phyloP scores from a whole-genome alignment of 2,113 vertebrate genomes.

The Phalacrocorax brasilianus region DNA sequence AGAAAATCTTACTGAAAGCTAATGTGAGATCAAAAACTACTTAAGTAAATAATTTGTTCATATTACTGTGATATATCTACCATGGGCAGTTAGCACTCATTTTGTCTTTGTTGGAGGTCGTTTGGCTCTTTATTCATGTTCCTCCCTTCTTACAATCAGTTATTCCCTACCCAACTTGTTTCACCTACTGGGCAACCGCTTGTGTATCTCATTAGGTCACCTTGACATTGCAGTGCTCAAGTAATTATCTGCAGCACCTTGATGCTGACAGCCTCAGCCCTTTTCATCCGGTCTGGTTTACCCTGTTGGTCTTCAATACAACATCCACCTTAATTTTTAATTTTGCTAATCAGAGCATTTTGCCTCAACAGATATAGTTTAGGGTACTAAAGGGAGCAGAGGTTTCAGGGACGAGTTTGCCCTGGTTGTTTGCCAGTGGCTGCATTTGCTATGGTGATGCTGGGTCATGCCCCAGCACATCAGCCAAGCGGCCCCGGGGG shows the following conservation, averaged over 20 bases:
- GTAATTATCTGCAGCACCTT: neutral
- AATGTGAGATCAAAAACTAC: neutral
- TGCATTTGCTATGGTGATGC: neutral
- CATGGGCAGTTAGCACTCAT: too few species aligned
- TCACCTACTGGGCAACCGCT: neutral
- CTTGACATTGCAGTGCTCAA: fast-evolving
- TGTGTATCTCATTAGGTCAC: neutral
- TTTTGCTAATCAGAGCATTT: neutral
- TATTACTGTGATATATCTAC: neutral
- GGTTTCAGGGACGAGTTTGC: neutral
- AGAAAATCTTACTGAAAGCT: neutral
- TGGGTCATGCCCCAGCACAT: neutral
- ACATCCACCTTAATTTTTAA: neutral
- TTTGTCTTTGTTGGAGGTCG: neutral
- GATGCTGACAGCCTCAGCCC: neutral
- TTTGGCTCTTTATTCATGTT: neutral
- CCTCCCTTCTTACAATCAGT: neutral
- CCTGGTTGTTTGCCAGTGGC: fast-evolving
- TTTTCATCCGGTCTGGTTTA: neutral
- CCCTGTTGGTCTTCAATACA: neutral
- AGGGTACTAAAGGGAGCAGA: neutral
- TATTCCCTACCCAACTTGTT: neutral
- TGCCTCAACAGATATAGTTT: neutral
- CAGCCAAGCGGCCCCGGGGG: fast-evolving
- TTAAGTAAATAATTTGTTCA: neutral